Evolutionary conservation across 2,888 invertebrate genomes (phyloP).

Genomic region (Proisotoma minuta): DNA sequence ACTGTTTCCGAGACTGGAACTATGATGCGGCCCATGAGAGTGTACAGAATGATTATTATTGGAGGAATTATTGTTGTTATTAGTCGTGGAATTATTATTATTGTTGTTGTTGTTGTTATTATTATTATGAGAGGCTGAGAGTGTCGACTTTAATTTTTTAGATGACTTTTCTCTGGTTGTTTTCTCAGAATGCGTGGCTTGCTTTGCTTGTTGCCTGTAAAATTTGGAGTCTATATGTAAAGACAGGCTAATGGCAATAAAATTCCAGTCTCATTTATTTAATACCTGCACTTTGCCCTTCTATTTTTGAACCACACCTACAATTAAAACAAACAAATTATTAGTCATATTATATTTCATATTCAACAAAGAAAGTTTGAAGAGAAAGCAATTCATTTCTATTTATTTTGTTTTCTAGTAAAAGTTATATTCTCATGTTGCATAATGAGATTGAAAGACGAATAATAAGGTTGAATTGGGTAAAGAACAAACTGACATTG

Average conservation of each 20-base stretch:
- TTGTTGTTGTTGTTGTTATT: conserved; percentile 23
- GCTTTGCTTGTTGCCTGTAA: conserved; percentile 49
- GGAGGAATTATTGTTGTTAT: conserved; percentile 19
- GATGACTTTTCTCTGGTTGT: conserved; percentile 35
- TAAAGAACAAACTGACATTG: no score
- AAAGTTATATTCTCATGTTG: no score
- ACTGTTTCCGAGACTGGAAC: conserved; percentile 42
- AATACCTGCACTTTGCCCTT: no score
- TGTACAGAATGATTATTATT: conserved; percentile 21
- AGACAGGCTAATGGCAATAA: neutral
- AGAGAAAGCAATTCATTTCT: no score
- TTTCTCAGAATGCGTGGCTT: conserved; percentile 50
- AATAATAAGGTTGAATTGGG: no score
- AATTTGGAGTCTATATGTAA: conserved; percentile 23
- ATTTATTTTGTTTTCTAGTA: no score
- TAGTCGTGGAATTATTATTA: conserved; percentile 14
- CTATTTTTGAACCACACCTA: no score
- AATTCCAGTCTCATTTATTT: no score
- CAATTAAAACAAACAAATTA: no score
- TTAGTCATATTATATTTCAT: no score
- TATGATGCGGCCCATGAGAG: conserved; percentile 29
- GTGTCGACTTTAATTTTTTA: conserved; percentile 42
- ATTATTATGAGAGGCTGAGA: conserved; percentile 26
- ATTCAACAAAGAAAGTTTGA: no score
- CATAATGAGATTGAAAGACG: no score